Conservation (phyloP, 2,113 vertebrate genomes). For the Gallinago media region DNA sequence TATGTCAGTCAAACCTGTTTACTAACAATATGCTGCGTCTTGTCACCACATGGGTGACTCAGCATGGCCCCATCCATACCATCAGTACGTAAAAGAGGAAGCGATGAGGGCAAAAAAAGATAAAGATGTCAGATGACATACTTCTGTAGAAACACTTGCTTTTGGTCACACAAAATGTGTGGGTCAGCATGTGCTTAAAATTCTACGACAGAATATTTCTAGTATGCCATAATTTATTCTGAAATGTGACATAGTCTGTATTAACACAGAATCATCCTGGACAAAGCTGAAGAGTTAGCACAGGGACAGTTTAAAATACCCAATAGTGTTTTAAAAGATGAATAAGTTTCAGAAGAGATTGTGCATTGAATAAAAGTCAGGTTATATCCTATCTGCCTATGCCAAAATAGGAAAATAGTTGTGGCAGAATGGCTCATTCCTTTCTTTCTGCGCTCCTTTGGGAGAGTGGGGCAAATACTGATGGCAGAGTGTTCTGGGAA, state of each 20-base stretch:
- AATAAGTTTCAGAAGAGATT: neutral
- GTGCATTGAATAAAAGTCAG: neutral
- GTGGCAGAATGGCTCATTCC: neutral
- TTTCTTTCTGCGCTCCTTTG: neutral
- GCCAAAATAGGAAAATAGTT: neutral
- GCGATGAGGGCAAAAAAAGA: neutral
- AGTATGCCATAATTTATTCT: neutral
- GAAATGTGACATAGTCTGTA: neutral
- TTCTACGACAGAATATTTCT: neutral
- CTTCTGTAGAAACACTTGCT: neutral
- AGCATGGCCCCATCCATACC: neutral
- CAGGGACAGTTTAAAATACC: neutral
- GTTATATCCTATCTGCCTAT: neutral
- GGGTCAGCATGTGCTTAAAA: neutral
- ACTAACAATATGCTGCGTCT: neutral
- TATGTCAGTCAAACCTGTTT: neutral
- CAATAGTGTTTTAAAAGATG: neutral
- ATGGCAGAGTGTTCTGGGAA: neutral
- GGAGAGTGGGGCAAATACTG: neutral
- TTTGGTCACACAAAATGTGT: neutral
- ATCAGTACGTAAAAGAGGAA: neutral
- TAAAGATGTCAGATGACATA: neutral
- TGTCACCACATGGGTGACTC: neutral
- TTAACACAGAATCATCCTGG: neutral
- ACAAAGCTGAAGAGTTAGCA: neutral